Conservation (phyloP, 2,888 invertebrate genomes). For the Colletes collaris region DNA sequence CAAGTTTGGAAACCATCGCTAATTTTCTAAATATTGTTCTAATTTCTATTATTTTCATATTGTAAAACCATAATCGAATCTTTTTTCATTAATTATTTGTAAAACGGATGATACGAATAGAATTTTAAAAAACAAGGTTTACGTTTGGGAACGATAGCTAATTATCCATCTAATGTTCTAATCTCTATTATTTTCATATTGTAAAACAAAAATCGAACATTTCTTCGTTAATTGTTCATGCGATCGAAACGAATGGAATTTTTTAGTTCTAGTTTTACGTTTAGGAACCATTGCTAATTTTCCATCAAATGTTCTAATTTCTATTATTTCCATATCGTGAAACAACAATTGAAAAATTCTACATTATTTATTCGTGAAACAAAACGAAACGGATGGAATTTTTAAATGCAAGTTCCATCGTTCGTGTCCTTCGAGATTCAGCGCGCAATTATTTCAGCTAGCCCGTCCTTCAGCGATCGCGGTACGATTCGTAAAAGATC, state of each 20-base stretch:
- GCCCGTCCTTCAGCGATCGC: slow-evolving; percentile 35
- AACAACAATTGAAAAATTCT: background rate
- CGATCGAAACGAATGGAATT: background rate
- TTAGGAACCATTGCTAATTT: background rate
- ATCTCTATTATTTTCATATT: background rate
- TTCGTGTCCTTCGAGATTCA: slow-evolving; percentile 72
- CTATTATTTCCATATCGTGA: background rate
- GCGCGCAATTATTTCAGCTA: slow-evolving; percentile 77
- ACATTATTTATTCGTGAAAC: background rate
- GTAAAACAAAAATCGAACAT: background rate
- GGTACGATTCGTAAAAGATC: slow-evolving; percentile 17
- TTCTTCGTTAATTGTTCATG: too few species aligned
- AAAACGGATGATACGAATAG: too few species aligned
- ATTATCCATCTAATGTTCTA: background rate
- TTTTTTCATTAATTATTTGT: too few species aligned
- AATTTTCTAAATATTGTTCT: too few species aligned
- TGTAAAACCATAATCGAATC: too few species aligned
- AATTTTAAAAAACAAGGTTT: background rate
- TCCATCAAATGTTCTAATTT: too few species aligned
- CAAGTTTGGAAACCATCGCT: too few species aligned
- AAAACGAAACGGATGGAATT: slow-evolving; percentile 8
- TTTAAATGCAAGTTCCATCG: slow-evolving; percentile 6
- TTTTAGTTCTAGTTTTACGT: background rate
- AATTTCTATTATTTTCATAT: too few species aligned
- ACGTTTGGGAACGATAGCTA: background rate